phyloP scores from a whole-genome alignment of 2,113 vertebrate species.

The Piprites chloris region DNA sequence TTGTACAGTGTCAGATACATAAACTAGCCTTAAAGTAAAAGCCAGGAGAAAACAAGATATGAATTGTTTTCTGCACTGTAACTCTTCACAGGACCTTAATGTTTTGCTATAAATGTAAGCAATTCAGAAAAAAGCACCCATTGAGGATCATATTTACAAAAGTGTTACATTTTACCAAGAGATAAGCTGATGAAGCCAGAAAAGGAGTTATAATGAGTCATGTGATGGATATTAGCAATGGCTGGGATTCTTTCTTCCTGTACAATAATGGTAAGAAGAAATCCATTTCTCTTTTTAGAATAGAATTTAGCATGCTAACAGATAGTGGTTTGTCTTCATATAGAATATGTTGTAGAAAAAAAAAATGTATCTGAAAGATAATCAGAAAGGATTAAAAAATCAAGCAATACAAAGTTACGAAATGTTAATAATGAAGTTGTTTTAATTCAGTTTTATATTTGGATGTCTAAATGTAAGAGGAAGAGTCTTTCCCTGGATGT shows the following conservation, averaged over 20 bases:
- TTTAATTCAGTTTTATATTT: not conserved
- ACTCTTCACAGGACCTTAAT: not conserved
- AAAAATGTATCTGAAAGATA: not conserved
- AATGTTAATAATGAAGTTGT: not conserved
- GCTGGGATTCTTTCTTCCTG: not conserved
- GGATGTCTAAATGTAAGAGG: not conserved
- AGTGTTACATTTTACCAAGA: not conserved
- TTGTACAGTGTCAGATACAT: not conserved
- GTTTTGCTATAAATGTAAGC: not conserved
- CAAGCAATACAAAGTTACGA: not conserved
- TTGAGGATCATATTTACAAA: not conserved
- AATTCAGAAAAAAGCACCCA: not conserved
- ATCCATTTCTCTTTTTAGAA: not conserved
- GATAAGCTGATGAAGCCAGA: not conserved
- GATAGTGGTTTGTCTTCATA: not conserved
- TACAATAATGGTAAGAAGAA: not conserved
- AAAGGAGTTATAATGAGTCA: not conserved
- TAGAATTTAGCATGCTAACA: not conserved
- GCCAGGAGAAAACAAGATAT: not conserved
- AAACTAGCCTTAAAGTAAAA: constrained; percentile 6
- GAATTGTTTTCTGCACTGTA: not conserved
- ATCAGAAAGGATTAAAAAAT: not conserved
- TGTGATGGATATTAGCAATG: not conserved
- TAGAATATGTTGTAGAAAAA: not conserved
- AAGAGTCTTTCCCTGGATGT: not conserved